Percentiles rank a stretch among this genome's conserved stretches.
phyloP scores from a whole-genome alignment of 2,113 vertebrate species.

The Cynoglossus semilaevis region DNA sequence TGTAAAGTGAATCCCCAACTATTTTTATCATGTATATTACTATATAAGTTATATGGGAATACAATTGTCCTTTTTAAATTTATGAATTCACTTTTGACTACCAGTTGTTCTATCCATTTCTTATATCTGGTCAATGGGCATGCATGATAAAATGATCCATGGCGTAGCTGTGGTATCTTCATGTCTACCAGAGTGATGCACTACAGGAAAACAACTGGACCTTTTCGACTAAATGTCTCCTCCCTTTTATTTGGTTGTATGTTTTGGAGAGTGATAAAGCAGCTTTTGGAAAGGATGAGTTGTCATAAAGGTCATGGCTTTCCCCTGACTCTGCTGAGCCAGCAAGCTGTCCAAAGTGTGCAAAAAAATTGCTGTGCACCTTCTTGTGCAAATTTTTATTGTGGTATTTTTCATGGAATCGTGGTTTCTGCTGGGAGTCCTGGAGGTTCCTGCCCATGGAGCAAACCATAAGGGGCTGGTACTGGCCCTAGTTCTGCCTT shows the following conservation, averaged over 20 bases:
- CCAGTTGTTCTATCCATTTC: background rate
- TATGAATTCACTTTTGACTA: too few relatives aligned
- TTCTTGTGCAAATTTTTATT: conserved; percentile 36
- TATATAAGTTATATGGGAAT: too few relatives aligned
- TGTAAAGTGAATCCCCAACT: too few relatives aligned
- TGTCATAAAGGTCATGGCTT: conserved; percentile 50
- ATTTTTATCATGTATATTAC: too few relatives aligned
- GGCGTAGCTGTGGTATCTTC: conserved; percentile 29
- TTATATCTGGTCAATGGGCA: conserved; percentile 22
- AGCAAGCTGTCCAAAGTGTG: conserved; percentile 35
- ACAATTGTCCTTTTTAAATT: too few relatives aligned
- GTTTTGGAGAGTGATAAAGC: conserved; percentile 11
- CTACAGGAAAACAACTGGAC: conserved; percentile 13
- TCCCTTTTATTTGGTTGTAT: conserved; percentile 18
- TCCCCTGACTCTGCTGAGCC: conserved; percentile 41
- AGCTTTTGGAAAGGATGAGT: conserved; percentile 36
- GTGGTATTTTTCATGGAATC: conserved; percentile 33
- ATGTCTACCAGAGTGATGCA: conserved; percentile 10
- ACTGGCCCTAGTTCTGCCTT: conserved; percentile 40
- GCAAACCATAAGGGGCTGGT: conserved; percentile 50
- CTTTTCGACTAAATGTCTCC: background rate
- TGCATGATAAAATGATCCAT: conserved; percentile 40
- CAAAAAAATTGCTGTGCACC: conserved; percentile 34
- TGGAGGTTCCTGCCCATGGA: conserved; percentile 60
- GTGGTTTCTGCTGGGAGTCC: conserved; percentile 28